Conservation (phyloP, 30 jellyfish, hydroid and myxozoan species). For the Nemopilema nomurai region DNA sequence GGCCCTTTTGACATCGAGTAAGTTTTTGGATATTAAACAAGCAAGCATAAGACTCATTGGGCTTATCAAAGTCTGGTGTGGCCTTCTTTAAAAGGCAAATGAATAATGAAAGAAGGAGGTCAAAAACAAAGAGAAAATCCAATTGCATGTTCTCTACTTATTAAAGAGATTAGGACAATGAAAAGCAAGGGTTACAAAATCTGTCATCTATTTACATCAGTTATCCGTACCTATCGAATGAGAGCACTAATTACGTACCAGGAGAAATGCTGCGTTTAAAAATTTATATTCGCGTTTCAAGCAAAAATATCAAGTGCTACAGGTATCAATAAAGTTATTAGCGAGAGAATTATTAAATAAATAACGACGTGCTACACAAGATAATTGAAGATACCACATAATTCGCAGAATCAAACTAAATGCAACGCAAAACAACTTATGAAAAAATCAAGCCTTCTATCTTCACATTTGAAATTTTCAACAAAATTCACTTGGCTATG, state of each 20-base stretch:
- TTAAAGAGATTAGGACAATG: background rate
- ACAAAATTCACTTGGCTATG: background rate
- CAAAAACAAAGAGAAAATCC: background rate
- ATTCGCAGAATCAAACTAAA: background rate
- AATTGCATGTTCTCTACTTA: background rate
- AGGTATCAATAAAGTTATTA: slow-evolving; percentile 11
- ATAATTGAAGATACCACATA: background rate
- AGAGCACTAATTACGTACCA: background rate
- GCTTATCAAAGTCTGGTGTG: no score
- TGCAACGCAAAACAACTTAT: background rate
- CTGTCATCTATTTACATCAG: slow-evolving; percentile 51
- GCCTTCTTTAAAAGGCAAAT: background rate
- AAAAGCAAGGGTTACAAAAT: background rate
- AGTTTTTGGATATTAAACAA: no score
- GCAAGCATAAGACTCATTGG: no score
- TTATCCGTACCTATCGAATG: slow-evolving; percentile 41
- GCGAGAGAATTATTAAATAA: slow-evolving; percentile 20
- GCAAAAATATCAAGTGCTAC: slow-evolving; percentile 31
- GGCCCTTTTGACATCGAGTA: no score
- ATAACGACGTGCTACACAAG: slow-evolving; percentile 15
- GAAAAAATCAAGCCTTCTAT: no score
- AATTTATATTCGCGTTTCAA: background rate
- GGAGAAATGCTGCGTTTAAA: background rate
- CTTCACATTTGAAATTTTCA: background rate
- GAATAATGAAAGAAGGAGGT: background rate